Percentiles rank a stretch among this genome's conserved stretches.
Conservation (phyloP, 2,113 vertebrate species). For the Columba livia region DNA sequence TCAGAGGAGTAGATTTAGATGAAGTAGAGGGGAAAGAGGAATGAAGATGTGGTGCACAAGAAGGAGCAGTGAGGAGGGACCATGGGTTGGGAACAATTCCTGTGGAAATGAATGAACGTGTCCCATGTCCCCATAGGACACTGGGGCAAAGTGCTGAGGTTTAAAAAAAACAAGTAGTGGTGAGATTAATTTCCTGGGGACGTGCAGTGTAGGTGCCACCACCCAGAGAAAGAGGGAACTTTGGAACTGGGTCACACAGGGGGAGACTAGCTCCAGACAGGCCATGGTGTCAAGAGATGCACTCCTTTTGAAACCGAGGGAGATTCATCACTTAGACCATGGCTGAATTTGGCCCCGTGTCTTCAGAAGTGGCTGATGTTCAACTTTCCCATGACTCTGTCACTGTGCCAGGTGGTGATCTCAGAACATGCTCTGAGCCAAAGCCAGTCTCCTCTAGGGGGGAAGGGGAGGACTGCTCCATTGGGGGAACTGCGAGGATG, state of each 20-base stretch:
- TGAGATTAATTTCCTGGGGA: not conserved
- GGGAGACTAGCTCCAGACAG: not conserved
- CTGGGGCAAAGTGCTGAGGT: not conserved
- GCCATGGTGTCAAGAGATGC: not conserved
- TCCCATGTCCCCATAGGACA: not conserved
- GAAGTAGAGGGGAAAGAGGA: not conserved
- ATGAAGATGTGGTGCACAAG: not conserved
- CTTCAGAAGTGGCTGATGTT: slow-evolving; percentile 60
- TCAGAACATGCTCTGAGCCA: slow-evolving; percentile 48
- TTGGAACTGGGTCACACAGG: not conserved
- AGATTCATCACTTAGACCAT: not conserved
- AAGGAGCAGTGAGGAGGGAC: not conserved
- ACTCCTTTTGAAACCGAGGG: not conserved
- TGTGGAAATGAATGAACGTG: not conserved
- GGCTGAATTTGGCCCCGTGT: slow-evolving; percentile 48
- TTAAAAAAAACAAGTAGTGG: not conserved
- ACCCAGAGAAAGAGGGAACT: not conserved
- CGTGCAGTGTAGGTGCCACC: not conserved
- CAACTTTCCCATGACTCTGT: slow-evolving; percentile 71
- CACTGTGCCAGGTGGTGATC: slow-evolving; percentile 63
- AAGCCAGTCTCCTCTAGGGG: not conserved
- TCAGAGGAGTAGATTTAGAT: not conserved
- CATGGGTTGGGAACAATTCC: not conserved
- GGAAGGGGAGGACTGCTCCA: slow-evolving; percentile 26
- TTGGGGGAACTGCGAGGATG: slow-evolving; percentile 33